Percentiles rank a stretch among this genome's conserved stretches.
Evolutionary conservation across 2,113 vertebrate species (phyloP).

Genomic region (Chionis minor): DNA sequence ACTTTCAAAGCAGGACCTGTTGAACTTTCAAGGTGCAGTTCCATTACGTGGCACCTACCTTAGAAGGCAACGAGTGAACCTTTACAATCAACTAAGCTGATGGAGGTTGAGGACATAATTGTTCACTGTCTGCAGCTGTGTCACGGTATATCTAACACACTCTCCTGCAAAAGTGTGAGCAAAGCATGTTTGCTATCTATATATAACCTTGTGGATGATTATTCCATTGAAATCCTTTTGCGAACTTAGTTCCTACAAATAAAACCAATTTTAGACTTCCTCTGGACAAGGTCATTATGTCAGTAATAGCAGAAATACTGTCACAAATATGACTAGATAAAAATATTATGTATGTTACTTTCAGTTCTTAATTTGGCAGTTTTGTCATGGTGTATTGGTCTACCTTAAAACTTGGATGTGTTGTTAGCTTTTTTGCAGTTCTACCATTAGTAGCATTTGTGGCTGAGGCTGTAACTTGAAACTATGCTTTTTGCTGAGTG

Average conservation of each 20-base stretch:
- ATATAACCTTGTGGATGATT: neutral
- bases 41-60: neutral
- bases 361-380: slow-evolving; percentile 2
- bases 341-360: neutral
- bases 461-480: slow-evolving; percentile 30
- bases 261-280: neutral
- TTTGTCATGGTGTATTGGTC: slow-evolving; percentile 53
- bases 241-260: neutral
- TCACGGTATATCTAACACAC: neutral
- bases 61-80: neutral
- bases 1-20: neutral
- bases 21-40: neutral
- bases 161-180: neutral
- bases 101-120: neutral
- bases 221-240: neutral
- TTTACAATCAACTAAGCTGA: neutral
- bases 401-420: slow-evolving; percentile 10
- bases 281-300: slow-evolving; percentile 34
- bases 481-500: neutral
- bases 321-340: neutral
- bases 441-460: slow-evolving; percentile 19
- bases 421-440: slow-evolving; percentile 6
- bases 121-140: neutral
- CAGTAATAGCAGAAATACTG: slow-evolving; percentile 17
- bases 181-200: neutral